Base-by-base conservation (phyloP, 2,797 vertebrate genomes). In the Chelon auratus region DNA sequence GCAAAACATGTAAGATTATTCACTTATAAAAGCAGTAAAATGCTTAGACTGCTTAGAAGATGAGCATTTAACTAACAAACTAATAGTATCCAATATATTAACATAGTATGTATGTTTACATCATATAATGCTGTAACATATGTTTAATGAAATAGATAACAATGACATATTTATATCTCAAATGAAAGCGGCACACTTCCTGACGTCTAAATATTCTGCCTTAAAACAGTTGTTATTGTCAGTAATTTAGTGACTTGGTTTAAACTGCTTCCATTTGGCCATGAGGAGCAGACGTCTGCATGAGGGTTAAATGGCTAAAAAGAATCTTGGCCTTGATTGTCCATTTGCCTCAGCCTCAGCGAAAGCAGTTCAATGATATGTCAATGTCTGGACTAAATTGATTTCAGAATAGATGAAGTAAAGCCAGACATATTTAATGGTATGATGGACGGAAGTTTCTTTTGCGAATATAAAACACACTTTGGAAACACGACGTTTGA, bases 251-350 rank as follows among this genome's bases (percentile, higher is more conserved):
- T 18, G 4, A 24, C 4, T 13, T 52, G 50, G 50, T 24, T 53
- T 7, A 73, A 73, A 62, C 37, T 61, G 9, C 40, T 74, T 62
- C 59, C 0, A 65, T 68, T 48, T 72, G 36, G 14, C 36, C 18
- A 47, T 9, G n/a, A 58, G 15, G 42, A 72, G 53, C 62, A 60
- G 48, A 36, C 39, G 55, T 67, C 53, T 61, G 51, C 42, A 43
- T 40, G 4, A 33, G 52, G 59, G 66, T 65, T 62, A 72, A 57
- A 47, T 15, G 40, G 43, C 42, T 68, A 72, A 58, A 30, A 22
- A 47, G 26, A 18, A 54, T 67, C 43, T 36, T 54, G 37, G 33
- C 61, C 59, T 55, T 65, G 7, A 62, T 59, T 52, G 53, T 64
- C 37, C 13, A 45, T 66, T 60, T 47, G 57, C 56, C 56, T 68